Conservation (phyloP, 2,888 invertebrate genomes). For the Conchocele bisecta region DNA sequence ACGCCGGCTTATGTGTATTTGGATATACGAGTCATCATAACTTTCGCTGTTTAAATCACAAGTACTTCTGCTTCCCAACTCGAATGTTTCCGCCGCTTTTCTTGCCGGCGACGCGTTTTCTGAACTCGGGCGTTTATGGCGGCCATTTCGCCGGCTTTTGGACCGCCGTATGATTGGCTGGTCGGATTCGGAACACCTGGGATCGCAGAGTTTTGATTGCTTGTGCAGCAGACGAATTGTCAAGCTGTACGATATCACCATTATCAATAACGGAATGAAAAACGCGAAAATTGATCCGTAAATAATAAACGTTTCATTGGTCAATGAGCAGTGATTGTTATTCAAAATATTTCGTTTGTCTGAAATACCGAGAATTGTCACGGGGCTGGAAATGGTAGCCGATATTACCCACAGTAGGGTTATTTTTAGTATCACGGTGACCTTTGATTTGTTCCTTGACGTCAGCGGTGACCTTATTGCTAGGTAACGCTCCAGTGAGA, state of each 20-base stretch:
- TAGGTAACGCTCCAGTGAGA: slow-evolving; percentile 88
- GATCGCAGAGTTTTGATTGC: slow-evolving; percentile 84
- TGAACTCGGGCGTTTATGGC: slow-evolving; percentile 1
- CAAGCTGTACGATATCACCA: slow-evolving; percentile 96
- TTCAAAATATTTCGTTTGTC: slow-evolving; percentile 86
- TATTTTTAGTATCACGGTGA: slow-evolving; percentile 86
- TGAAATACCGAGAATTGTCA: slow-evolving; percentile 82
- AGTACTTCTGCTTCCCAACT: slow-evolving; percentile 7
- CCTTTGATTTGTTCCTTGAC: slow-evolving; percentile 79
- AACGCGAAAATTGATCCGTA: slow-evolving; percentile 97
- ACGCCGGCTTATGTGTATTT: slow-evolving; percentile 37
- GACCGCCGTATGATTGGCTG: slow-evolving; percentile 73
- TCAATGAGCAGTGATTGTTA: slow-evolving; percentile 86
- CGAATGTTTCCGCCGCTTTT: neutral
- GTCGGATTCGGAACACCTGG: slow-evolving; percentile 52
- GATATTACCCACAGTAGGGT: slow-evolving; percentile 97
- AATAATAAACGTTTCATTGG: slow-evolving; percentile 85
- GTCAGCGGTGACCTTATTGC: slow-evolving; percentile 94
- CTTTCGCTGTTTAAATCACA: slow-evolving; percentile 21
- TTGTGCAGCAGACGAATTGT: slow-evolving; percentile 94
- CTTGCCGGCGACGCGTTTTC: neutral
- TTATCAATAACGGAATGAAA: slow-evolving; percentile 96
- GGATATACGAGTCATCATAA: slow-evolving; percentile 14
- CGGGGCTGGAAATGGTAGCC: slow-evolving; percentile 83
- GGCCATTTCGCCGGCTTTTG: slow-evolving; percentile 53